phyloP scores from a whole-genome alignment of 2,113 vertebrate species.

The Catagonus wagneri region DNA sequence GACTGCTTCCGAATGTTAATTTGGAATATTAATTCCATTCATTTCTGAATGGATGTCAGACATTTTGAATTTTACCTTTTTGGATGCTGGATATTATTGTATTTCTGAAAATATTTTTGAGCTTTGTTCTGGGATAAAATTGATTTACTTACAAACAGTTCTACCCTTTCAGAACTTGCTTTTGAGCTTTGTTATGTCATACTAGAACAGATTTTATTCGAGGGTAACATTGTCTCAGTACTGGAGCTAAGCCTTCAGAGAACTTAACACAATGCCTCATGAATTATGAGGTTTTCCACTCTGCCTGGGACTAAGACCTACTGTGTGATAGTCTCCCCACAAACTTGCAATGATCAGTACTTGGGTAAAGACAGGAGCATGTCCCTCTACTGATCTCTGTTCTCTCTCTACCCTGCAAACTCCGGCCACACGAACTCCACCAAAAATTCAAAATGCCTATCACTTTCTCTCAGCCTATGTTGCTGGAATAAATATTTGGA shows the following conservation, averaged over 20 bases:
- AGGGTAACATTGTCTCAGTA: neutral
- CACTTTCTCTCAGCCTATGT: neutral
- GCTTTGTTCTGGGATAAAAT: neutral
- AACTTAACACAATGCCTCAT: neutral
- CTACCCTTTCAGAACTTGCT: neutral
- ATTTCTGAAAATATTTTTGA: conserved; percentile 24
- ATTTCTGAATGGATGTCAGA: conserved; percentile 44
- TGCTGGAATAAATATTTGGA: neutral
- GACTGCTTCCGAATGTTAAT: conserved; percentile 23
- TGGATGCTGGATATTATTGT: neutral
- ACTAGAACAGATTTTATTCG: neutral
- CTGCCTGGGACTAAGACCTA: neutral
- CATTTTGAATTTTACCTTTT: conserved; percentile 12
- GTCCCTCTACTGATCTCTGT: neutral
- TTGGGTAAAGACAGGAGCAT: neutral
- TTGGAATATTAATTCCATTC: conserved; percentile 29
- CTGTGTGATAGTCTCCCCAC: neutral
- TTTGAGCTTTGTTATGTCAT: neutral
- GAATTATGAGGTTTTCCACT: neutral
- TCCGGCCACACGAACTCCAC: neutral
- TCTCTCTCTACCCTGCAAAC: neutral
- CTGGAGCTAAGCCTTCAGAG: neutral
- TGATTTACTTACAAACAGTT: neutral
- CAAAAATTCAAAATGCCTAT: neutral
- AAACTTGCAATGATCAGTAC: neutral